Percentiles rank a stretch among this genome's conserved stretches.
Evolutionary conservation across 2,888 invertebrate genomes (phyloP).

Genomic region (Dasypolia templi): DNA sequence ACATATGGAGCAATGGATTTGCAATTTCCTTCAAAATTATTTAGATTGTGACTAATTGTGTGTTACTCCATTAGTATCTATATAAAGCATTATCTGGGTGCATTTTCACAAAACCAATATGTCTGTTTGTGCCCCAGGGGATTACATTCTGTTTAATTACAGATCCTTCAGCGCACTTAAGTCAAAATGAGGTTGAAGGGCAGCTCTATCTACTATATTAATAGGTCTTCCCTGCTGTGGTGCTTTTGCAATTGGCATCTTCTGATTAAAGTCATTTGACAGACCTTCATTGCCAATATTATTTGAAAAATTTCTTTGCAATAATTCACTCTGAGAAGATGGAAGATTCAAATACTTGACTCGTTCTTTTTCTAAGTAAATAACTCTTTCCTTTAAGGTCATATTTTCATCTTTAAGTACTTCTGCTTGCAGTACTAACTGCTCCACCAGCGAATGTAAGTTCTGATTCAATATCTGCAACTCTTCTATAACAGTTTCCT

Average conservation of each 20-base stretch:
- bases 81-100: background rate
- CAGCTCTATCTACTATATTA: conserved; percentile 68
- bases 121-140: background rate
- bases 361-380: conserved; percentile 90
- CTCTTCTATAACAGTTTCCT: conserved; percentile 92
- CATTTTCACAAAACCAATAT: conserved; percentile 3
- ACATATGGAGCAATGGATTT: no score
- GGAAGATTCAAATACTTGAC: conserved; percentile 82
- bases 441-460: conserved; percentile 88
- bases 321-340: conserved; percentile 72
- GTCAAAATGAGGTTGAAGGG: conserved; percentile 80
- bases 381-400: conserved; percentile 90
- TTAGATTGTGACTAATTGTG: no score
- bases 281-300: conserved; percentile 62
- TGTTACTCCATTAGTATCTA: no score
- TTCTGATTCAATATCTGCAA: conserved; percentile 92
- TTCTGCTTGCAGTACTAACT: conserved; percentile 92
- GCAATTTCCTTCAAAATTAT: no score
- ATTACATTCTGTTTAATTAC: conserved; percentile 38
- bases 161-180: conserved; percentile 80
- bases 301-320: conserved; percentile 71
- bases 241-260: conserved; percentile 65
- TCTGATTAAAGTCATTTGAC: conserved; percentile 67
- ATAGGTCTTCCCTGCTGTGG: conserved; percentile 64
- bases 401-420: conserved; percentile 92